Conservation (phyloP, 2,888 invertebrate species). For the Nemotelus nigrinus region DNA sequence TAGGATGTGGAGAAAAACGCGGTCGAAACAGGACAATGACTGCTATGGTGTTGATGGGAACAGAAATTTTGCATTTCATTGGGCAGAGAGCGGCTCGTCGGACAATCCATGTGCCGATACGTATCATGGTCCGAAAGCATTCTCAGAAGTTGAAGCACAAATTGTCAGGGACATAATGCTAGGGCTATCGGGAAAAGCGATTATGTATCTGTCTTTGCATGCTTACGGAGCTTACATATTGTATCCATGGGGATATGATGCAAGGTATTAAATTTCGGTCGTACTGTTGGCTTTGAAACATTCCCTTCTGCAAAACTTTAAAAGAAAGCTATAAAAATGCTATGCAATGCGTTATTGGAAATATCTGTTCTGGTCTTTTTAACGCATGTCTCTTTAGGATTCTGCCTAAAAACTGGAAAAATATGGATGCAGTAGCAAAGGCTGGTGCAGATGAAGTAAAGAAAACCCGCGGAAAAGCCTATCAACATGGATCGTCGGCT, state of each 20-base stretch:
- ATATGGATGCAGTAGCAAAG: slow-evolving; percentile 57
- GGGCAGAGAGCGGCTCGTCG: slow-evolving; percentile 68
- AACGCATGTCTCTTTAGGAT: slow-evolving; percentile 53
- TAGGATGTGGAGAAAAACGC: slow-evolving; percentile 75
- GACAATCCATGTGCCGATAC: slow-evolving; percentile 68
- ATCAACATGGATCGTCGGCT: neutral
- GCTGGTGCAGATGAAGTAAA: neutral
- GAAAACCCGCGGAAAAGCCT: neutral
- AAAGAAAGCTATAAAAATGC: no score
- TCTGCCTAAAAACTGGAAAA: slow-evolving; percentile 64
- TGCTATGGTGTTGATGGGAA: slow-evolving; percentile 80
- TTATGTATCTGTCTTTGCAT: neutral
- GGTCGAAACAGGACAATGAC: slow-evolving; percentile 64
- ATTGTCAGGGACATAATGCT: neutral
- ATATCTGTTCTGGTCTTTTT: no score
- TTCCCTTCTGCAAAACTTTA: no score
- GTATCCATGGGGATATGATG: neutral
- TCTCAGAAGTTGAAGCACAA: slow-evolving; percentile 74
- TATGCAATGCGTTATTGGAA: no score
- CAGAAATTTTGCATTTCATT: slow-evolving; percentile 77
- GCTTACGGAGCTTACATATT: neutral
- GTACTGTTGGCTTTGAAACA: no score
- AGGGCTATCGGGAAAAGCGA: neutral
- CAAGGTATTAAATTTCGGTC: no score
- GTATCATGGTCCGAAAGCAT: slow-evolving; percentile 70